Conservation (phyloP, 1,140 invertebrate species). For the Octopus bimaculoides region DNA sequence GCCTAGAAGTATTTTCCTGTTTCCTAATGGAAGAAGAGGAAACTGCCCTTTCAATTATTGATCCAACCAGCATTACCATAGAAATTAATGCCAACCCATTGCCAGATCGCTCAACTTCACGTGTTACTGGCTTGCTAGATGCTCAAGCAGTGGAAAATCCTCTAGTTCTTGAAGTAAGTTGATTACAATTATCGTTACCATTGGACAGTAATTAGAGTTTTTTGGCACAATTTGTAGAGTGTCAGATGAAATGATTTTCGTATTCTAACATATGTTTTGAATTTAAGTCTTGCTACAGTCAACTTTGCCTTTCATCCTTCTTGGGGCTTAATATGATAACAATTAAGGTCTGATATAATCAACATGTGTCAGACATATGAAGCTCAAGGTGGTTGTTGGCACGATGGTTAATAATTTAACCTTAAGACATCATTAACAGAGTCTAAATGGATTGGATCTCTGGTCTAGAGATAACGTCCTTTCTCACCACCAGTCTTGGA, state of each 20-base stretch:
- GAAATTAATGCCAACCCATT: slow-evolving; percentile 51
- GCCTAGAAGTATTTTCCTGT: slow-evolving; percentile 92
- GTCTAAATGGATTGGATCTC: neutral
- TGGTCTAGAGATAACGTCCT: too few relatives aligned
- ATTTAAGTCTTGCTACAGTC: too few relatives aligned
- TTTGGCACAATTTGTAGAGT: too few relatives aligned
- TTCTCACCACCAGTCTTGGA: too few relatives aligned
- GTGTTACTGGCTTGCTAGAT: slow-evolving; percentile 49
- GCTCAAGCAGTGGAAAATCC: slow-evolving; percentile 49
- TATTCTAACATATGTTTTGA: too few relatives aligned
- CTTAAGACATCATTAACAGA: neutral
- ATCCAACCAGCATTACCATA: slow-evolving; percentile 74
- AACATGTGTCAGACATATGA: too few relatives aligned
- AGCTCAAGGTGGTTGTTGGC: too few relatives aligned
- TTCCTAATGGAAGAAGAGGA: slow-evolving; percentile 88
- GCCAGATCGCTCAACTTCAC: slow-evolving; percentile 23
- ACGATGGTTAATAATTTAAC: neutral
- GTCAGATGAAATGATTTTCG: too few relatives aligned
- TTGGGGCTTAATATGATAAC: too few relatives aligned
- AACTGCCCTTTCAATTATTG: slow-evolving; percentile 92
- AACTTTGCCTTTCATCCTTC: too few relatives aligned
- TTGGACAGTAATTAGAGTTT: too few relatives aligned
- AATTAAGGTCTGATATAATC: too few relatives aligned
- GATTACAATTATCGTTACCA: neutral
- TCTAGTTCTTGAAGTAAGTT: slow-evolving; percentile 48